A percentile compares a stretch with the other conserved stretches of the same genome.
Conservation (phyloP, 2,113 vertebrate species). For the Tachuris rubrigastra region DNA sequence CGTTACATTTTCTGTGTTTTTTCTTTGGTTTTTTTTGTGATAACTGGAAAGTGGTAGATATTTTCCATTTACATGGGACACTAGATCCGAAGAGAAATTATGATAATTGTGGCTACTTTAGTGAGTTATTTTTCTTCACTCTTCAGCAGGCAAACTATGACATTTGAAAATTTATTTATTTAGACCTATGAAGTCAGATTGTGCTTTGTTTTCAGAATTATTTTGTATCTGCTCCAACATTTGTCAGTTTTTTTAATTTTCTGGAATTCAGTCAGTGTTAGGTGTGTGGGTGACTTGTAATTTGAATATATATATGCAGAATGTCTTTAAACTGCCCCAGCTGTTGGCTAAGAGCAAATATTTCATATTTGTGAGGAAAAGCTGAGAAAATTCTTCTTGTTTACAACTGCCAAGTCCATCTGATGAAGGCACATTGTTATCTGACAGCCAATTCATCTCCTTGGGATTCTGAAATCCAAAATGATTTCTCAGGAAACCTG, state of each 20-base stretch:
- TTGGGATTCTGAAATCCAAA: constrained; percentile 77
- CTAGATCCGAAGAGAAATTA: neutral
- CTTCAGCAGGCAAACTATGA: neutral
- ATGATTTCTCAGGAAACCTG: constrained; percentile 78
- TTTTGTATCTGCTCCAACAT: constrained; percentile 4
- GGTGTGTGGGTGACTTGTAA: constrained; percentile 65
- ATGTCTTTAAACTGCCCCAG: constrained; percentile 76
- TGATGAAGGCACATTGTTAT: constrained; percentile 81
- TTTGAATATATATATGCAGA: constrained; percentile 76
- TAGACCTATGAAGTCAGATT: neutral
- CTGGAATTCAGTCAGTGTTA: constrained; percentile 41
- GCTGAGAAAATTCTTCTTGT: constrained; percentile 81
- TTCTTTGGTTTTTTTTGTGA: neutral
- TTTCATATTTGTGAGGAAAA: constrained; percentile 84
- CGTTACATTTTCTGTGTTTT: neutral
- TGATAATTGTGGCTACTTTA: neutral
- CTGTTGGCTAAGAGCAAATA: constrained; percentile 82
- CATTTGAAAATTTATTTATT: neutral
- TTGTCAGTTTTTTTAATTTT: constrained; percentile 20
- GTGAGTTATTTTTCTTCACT: neutral
- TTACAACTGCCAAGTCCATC: constrained; percentile 82
- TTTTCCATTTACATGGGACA: neutral
- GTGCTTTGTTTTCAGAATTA: neutral
- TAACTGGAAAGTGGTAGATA: neutral
- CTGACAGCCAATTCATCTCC: constrained; percentile 83